Conservation (phyloP, 2,888 invertebrate genomes). For the Phortica magna region DNA sequence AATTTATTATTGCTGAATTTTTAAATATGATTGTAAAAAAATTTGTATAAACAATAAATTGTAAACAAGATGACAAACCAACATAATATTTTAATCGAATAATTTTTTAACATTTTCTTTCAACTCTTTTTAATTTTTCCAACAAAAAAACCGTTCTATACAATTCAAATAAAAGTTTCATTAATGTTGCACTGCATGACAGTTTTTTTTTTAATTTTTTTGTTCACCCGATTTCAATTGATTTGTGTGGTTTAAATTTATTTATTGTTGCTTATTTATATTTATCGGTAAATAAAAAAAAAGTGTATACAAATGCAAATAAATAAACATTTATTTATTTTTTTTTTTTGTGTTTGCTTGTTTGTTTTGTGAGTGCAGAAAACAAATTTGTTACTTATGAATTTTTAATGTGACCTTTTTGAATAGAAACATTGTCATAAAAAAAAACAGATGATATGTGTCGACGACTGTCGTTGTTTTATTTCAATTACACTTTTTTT, state of each 20-base stretch:
- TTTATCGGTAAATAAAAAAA: too few species aligned
- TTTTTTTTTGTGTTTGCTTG: too few species aligned
- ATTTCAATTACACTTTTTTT: too few species aligned
- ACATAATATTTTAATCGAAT: neutral
- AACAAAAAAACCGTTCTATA: neutral
- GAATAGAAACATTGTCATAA: too few species aligned
- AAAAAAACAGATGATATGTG: too few species aligned
- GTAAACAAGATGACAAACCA: neutral
- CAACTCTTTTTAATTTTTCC: neutral
- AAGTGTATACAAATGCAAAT: too few species aligned
- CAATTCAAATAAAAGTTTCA: neutral
- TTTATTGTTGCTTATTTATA: too few species aligned
- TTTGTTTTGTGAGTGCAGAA: neutral
- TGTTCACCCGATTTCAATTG: neutral
- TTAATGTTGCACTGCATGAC: neutral
- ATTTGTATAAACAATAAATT: neutral
- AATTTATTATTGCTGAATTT: neutral
- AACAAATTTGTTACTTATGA: slow-evolving; percentile 1
- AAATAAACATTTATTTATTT: too few species aligned
- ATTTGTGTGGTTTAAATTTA: neutral
- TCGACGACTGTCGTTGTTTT: too few species aligned
- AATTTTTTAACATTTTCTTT: neutral
- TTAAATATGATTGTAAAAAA: neutral
- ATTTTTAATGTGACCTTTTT: neutral
- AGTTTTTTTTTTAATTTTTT: neutral